Evolutionary conservation across 2,797 vertebrate species (phyloP).

Genomic region (Chiloscyllium punctatum): DNA sequence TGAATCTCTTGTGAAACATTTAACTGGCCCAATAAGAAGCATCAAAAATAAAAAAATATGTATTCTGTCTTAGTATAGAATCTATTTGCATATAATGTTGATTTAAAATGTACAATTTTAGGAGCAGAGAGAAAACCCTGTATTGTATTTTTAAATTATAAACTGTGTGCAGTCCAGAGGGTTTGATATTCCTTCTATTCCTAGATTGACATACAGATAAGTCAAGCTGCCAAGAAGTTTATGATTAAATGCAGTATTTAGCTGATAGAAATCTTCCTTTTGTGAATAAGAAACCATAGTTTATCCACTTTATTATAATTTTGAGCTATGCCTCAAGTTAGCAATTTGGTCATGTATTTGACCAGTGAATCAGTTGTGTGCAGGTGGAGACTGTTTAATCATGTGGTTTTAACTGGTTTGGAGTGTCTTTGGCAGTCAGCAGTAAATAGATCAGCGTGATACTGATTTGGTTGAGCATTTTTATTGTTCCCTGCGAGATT

Average conservation of each 20-base stretch:
- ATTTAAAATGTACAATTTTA: neutral
- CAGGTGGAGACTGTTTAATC: conserved; percentile 6
- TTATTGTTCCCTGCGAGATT: conserved; percentile 30
- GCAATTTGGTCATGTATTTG: neutral
- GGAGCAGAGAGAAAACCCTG: neutral
- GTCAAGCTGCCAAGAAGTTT: neutral
- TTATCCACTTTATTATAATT: neutral
- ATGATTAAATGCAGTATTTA: conserved; percentile 10
- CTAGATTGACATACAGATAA: neutral
- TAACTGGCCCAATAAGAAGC: neutral
- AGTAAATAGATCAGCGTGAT: conserved; percentile 2
- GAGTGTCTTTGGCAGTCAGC: conserved; percentile 25
- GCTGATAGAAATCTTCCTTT: neutral
- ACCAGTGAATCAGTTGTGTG: neutral
- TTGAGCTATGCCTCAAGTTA: neutral
- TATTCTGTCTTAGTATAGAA: neutral
- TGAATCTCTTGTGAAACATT: neutral
- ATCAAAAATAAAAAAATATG: neutral
- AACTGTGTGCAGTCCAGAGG: neutral
- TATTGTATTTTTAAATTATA: neutral
- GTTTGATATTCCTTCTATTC: neutral
- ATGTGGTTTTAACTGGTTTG: conserved; percentile 25
- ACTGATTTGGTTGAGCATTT: conserved; percentile 26
- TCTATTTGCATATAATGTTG: neutral
- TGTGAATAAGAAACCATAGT: conserved; percentile 4